phyloP scores from a whole-genome alignment of 2,113 vertebrate species.

The Setophaga coronata region DNA sequence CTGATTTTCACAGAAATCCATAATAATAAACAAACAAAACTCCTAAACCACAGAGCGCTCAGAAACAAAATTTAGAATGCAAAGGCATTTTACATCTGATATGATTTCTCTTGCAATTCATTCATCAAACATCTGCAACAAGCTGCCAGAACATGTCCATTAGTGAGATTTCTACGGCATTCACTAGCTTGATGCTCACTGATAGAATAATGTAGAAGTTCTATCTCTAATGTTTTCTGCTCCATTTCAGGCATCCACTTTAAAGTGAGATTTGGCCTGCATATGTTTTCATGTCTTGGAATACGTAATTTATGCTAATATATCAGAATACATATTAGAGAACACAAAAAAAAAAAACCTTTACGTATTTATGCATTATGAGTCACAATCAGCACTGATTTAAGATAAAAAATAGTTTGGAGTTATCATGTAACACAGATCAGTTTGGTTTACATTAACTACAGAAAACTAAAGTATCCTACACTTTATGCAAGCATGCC shows the following conservation, averaged over 20 bases:
- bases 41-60: not conserved
- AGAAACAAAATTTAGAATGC: conserved; percentile 54
- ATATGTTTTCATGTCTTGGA: conserved; percentile 13
- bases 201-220: conserved; percentile 53
- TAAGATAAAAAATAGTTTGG: not conserved
- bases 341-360: not conserved
- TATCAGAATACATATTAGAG: not conserved
- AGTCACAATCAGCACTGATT: not conserved
- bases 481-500: not conserved
- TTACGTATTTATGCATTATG: not conserved
- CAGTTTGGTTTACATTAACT: not conserved
- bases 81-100: conserved; percentile 44
- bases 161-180: conserved; percentile 34
- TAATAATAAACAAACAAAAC: conserved; percentile 42
- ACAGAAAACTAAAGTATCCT: not conserved
- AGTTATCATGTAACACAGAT: not conserved
- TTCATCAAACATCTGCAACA: conserved; percentile 58
- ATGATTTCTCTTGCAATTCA: conserved; percentile 36
- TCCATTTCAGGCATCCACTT: conserved; percentile 47
- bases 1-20: conserved; percentile 45
- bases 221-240: conserved; percentile 49
- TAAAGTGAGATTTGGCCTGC: conserved; percentile 28
- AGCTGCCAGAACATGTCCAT: conserved; percentile 49
- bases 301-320: conserved; percentile 42
- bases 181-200: conserved; percentile 21